A percentile compares a stretch with the other conserved stretches of the same genome.
Evolutionary conservation across 2,888 invertebrate genomes (phyloP).

Genomic region (Sinopyrophorus schimmeli): DNA sequence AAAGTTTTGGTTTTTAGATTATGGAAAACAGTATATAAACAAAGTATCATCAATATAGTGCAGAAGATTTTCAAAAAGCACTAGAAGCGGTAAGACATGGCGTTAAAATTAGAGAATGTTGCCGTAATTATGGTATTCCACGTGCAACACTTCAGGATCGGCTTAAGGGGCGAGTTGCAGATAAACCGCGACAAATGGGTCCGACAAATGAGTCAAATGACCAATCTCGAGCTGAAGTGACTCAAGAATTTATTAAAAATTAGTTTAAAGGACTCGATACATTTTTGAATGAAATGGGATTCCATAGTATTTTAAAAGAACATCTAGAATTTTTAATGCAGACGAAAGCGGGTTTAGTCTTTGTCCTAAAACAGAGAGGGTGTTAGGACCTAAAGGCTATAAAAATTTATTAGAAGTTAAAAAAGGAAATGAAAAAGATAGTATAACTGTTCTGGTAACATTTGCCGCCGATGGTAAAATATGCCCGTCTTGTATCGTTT

Average conservation of each 20-base stretch:
- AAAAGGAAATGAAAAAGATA: constrained; percentile 41
- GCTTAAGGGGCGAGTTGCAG: constrained; percentile 27
- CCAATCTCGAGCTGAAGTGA: constrained; percentile 8
- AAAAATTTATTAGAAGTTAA: constrained; percentile 39
- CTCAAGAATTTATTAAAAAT: constrained; percentile 13
- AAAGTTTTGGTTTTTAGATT: too few species aligned
- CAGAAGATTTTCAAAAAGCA: background rate
- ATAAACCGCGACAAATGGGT: constrained; percentile 34
- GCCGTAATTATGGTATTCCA: constrained; percentile 6
- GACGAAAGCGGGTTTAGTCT: constrained; percentile 34
- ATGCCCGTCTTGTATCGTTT: constrained; percentile 19
- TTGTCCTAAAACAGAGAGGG: constrained; percentile 40
- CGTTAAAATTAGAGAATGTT: constrained; percentile 5
- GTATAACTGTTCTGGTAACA: constrained; percentile 40
- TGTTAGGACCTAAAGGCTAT: constrained; percentile 41
- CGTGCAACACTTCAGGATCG: constrained; percentile 18
- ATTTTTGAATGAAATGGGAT: constrained; percentile 7
- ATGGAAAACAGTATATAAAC: too few species aligned
- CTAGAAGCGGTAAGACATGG: background rate
- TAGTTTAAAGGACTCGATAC: constrained; percentile 8
- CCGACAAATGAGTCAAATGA: constrained; percentile 22
- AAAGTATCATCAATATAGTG: too few species aligned
- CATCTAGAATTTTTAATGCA: constrained; percentile 32
- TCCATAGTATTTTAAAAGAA: constrained; percentile 7
- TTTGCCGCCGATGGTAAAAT: constrained; percentile 37